Evolutionary conservation across 2,113 vertebrate genomes (phyloP).

Genomic region (Prunella fulvescens): DNA sequence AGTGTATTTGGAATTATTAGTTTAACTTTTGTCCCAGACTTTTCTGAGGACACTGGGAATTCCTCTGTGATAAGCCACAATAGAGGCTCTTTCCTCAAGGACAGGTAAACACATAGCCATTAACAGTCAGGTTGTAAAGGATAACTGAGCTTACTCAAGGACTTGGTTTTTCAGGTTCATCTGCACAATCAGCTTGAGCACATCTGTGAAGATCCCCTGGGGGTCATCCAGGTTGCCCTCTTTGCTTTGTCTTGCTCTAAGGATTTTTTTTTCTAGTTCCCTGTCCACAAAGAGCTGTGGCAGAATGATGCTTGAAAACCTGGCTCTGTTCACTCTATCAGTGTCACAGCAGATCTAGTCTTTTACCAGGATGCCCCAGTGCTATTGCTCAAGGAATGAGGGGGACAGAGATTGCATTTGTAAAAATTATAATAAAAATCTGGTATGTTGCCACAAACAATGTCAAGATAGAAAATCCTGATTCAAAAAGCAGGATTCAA

Average conservation of each 20-base stretch:
- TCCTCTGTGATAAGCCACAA: background rate
- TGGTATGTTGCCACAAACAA: background rate
- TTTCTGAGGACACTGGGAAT: background rate
- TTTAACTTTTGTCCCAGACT: constrained; percentile 3
- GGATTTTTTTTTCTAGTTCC: background rate
- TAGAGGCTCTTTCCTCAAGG: constrained; percentile 2
- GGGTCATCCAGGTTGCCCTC: background rate
- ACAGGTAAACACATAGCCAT: background rate
- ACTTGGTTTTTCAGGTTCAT: background rate
- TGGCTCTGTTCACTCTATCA: background rate
- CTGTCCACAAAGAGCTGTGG: background rate
- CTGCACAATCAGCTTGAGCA: background rate
- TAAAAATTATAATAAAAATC: background rate
- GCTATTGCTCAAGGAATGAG: background rate
- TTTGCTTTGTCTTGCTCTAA: background rate
- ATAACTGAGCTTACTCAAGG: background rate
- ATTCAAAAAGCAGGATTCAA: background rate
- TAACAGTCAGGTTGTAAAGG: background rate
- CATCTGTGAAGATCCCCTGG: background rate
- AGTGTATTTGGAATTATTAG: background rate
- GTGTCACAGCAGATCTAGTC: background rate
- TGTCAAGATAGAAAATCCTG: background rate
- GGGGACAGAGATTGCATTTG: background rate
- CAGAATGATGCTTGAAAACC: background rate
- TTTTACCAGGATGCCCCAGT: background rate